Conservation (phyloP, 2,113 vertebrate genomes). For the Amphiprion percula region DNA sequence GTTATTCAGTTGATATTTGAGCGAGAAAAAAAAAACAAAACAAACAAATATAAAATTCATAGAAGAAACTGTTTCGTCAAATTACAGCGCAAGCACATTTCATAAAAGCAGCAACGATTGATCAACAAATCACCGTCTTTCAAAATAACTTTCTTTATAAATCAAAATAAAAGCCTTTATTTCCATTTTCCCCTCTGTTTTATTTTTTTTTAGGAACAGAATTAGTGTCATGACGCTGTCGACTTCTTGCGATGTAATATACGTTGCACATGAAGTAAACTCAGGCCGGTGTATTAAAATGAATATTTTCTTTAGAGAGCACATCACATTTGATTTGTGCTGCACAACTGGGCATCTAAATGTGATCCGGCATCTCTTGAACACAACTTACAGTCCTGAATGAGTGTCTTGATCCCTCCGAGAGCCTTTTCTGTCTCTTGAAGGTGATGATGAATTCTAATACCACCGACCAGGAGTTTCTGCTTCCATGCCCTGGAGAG, state of each 20-base stretch:
- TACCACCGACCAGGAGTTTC: slow-evolving; percentile 22
- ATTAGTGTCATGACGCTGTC: slow-evolving; percentile 17
- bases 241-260: slow-evolving; percentile 42
- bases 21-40: slow-evolving; percentile 13
- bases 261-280: slow-evolving; percentile 44
- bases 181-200: background rate
- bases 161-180: slow-evolving; percentile 42
- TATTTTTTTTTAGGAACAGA: slow-evolving; percentile 33
- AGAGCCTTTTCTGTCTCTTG: slow-evolving; percentile 50
- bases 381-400: slow-evolving; percentile 68
- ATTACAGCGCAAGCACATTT: slow-evolving; percentile 65
- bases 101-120: slow-evolving; percentile 55
- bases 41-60: background rate
- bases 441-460: slow-evolving; percentile 75
- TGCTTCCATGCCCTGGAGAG: slow-evolving; percentile 51
- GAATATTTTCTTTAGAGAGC: slow-evolving; percentile 57
- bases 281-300: slow-evolving; percentile 57
- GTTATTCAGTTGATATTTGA: slow-evolving; percentile 43
- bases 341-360: slow-evolving; percentile 55
- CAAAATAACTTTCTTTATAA: slow-evolving; percentile 28
- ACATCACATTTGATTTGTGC: slow-evolving; percentile 50
- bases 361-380: slow-evolving; percentile 55
- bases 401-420: slow-evolving; percentile 52
- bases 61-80: slow-evolving; percentile 7
- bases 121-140: slow-evolving; percentile 25